These are phyloP conservation scores for Ginglymostoma cirratum DNA, from an alignment of 2,113 vertebrate species.

Conservation along the genomic window DNA sequence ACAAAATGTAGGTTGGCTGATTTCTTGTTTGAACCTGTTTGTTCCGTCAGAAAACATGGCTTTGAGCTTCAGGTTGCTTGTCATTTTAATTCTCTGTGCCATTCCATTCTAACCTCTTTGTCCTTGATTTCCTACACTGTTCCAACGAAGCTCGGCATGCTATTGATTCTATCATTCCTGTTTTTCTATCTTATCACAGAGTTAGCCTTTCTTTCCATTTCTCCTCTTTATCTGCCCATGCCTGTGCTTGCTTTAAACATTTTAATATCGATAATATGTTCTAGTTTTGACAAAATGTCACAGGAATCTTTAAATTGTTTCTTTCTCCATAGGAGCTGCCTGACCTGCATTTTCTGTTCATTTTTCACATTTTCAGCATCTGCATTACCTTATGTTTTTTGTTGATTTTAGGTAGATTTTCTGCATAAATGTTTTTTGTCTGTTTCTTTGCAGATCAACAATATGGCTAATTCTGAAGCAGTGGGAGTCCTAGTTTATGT, in stretches of 20 bases:
- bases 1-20: no score
- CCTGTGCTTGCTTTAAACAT: background rate
- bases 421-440: background rate
- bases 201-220: background rate
- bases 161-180: background rate
- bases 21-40: no score
- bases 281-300: background rate
- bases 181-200: background rate
- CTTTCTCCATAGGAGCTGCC: background rate
- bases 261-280: background rate
- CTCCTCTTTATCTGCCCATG: background rate
- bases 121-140: no score
- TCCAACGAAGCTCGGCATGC: background rate
- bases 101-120: no score
- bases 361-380: background rate
- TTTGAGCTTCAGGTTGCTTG: no score
- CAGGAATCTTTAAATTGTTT: background rate
- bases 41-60: no score
- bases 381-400: background rate
- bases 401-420: background rate
- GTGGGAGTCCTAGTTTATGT: constrained; percentile 59
- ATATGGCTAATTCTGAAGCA: constrained; percentile 58
- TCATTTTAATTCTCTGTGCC: no score
- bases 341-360: background rate
- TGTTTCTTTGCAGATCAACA: constrained; percentile 50